Evolutionary conservation across 2,113 vertebrate species (phyloP).

Genomic region (Megalops atlanticus): DNA sequence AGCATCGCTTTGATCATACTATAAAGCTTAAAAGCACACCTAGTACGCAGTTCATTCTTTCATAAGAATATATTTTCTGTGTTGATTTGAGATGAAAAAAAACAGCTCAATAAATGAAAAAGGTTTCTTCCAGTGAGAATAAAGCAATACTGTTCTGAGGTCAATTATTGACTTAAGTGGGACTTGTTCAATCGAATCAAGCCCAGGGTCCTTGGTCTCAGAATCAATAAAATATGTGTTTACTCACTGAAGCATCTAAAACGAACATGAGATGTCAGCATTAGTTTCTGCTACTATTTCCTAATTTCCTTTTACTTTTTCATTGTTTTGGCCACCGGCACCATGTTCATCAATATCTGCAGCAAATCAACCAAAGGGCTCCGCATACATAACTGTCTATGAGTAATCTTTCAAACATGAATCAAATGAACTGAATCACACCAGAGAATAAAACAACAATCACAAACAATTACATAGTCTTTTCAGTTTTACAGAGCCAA

Average conservation of each 20-base stretch:
- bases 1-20: neutral
- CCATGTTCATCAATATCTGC: neutral
- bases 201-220: neutral
- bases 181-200: neutral
- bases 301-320: neutral
- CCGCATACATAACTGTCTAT: neutral
- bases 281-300: neutral
- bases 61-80: neutral
- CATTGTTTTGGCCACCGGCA: too few species aligned
- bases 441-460: too few species aligned
- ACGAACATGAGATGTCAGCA: neutral
- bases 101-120: neutral
- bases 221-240: conserved; percentile 4
- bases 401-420: too few species aligned
- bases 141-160: neutral
- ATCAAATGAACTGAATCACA: too few species aligned
- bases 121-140: neutral
- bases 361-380: neutral
- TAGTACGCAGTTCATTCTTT: neutral
- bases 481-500: neutral
- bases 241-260: neutral
- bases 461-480: neutral
- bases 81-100: neutral
- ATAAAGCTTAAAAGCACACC: neutral
- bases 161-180: neutral